Conservation (phyloP, 2,888 invertebrate species). For the Listrodromus nycthemerus region DNA sequence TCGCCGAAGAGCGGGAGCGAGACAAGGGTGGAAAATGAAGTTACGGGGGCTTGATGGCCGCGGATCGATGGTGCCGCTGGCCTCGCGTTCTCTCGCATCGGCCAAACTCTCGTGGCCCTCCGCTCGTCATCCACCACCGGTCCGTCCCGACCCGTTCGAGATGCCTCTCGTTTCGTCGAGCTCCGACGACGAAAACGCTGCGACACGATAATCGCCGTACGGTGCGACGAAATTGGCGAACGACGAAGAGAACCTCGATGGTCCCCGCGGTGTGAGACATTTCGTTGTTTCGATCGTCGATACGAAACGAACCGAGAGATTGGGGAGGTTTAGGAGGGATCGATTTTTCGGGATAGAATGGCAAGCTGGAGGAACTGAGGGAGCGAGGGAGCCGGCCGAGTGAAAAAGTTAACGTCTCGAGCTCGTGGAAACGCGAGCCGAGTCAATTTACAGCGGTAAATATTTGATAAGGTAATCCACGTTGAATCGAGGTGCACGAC, state of each 20-base stretch:
- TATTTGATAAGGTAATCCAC: conserved; percentile 37
- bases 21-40: conserved; percentile 73
- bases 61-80: conserved; percentile 78
- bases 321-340: too few relatives aligned
- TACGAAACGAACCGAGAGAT: too few relatives aligned
- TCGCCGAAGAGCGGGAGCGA: conserved; percentile 63
- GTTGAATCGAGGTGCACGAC: conserved; percentile 1
- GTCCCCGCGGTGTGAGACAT: not conserved
- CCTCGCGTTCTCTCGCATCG: conserved; percentile 59
- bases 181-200: not conserved
- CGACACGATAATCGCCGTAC: not conserved
- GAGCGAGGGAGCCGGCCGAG: not conserved
- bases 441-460: conserved; percentile 43
- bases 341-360: not conserved
- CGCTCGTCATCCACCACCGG: conserved; percentile 22
- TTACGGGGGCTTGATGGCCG: conserved; percentile 72
- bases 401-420: not conserved
- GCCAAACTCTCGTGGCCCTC: conserved; percentile 25
- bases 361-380: not conserved
- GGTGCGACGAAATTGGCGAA: too few relatives aligned
- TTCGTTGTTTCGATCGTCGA: not conserved
- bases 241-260: not conserved
- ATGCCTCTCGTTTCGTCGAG: not conserved
- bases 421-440: not conserved
- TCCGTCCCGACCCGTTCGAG: conserved; percentile 12